Evolutionary conservation across 2,113 vertebrate genomes (phyloP).

Genomic region (Cottus gobio): DNA sequence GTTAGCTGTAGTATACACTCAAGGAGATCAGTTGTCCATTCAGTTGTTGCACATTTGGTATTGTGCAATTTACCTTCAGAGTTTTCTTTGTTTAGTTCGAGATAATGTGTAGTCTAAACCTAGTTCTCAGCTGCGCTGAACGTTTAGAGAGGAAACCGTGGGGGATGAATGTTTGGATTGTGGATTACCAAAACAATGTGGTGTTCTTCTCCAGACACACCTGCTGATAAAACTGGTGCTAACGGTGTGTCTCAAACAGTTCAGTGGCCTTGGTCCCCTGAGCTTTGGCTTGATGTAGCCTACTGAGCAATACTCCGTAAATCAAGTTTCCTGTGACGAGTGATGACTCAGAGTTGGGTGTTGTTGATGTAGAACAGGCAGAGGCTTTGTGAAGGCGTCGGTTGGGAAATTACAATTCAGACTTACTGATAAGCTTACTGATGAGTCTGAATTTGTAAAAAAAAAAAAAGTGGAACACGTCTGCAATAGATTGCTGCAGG

Average conservation of each 20-base stretch:
- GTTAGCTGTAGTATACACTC: neutral
- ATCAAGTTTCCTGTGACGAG: neutral
- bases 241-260: slow-evolving; percentile 14
- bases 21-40: neutral
- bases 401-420: slow-evolving; percentile 29
- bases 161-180: neutral
- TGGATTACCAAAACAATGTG: slow-evolving; percentile 1
- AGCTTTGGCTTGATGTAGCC: neutral
- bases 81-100: neutral
- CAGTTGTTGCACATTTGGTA: neutral
- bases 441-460: slow-evolving; percentile 9
- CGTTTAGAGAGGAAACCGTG: neutral
- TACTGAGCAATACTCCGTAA: neutral
- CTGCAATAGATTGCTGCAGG: neutral
- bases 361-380: slow-evolving; percentile 28
- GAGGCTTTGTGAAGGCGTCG: neutral
- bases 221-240: slow-evolving; percentile 21
- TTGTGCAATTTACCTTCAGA: neutral
- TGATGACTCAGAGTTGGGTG: slow-evolving; percentile 34
- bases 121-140: neutral
- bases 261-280: neutral
- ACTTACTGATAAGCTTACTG: neutral
- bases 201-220: slow-evolving; percentile 17
- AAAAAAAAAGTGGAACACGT: neutral
- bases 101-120: neutral